phyloP scores from a whole-genome alignment of 2,797 vertebrate genomes.

The Tympanoctomys barrerae region DNA sequence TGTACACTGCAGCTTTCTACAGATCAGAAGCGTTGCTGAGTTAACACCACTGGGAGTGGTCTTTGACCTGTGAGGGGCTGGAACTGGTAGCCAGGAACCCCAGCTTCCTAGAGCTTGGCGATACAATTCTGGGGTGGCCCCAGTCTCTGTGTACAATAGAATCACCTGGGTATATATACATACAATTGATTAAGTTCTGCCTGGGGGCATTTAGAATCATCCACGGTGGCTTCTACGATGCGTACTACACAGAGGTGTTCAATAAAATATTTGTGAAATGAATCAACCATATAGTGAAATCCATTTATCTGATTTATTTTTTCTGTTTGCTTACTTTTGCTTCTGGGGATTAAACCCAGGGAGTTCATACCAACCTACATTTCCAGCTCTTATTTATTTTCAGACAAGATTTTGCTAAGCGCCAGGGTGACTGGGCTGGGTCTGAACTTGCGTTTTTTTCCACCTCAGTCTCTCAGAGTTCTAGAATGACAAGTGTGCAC shows the following conservation, averaged over 20 bases:
- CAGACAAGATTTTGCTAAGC: background rate
- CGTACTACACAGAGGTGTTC: background rate
- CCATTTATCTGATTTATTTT: background rate
- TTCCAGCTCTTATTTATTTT: background rate
- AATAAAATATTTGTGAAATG: conserved; percentile 2
- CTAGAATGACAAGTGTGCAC: background rate
- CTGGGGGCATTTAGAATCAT: background rate
- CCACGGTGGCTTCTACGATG: background rate
- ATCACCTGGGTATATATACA: background rate
- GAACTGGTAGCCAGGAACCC: background rate
- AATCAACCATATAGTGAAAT: background rate
- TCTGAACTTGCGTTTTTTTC: background rate
- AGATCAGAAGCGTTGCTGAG: background rate
- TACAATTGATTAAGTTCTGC: background rate
- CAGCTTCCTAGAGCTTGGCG: background rate
- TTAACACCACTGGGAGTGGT: background rate
- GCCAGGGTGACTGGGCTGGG: background rate
- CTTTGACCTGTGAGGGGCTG: background rate
- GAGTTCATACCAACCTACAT: background rate
- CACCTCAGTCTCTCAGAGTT: background rate
- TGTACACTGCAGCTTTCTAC: background rate
- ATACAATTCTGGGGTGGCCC: background rate
- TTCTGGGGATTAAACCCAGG: background rate
- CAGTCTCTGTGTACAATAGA: background rate
- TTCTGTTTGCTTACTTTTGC: background rate